These are phyloP conservation scores for Anguilla japonica DNA, from an alignment of 2,113 vertebrate genomes.

Conservation along the genomic window DNA sequence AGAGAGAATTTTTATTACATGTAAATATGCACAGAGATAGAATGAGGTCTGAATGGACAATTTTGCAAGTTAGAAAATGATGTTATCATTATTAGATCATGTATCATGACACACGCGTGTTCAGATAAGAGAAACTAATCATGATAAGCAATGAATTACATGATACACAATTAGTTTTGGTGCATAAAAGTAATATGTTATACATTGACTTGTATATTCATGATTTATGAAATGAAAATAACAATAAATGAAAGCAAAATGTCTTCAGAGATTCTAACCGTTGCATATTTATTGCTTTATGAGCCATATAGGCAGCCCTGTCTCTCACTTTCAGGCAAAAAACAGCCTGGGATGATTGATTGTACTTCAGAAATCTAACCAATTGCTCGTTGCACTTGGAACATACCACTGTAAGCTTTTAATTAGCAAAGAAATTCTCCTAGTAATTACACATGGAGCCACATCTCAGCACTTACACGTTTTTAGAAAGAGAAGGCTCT, in stretches of 20 bases:
- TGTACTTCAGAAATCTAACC: neutral
- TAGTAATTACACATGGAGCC: conserved; percentile 52
- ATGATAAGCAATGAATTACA: neutral
- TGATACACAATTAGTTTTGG: neutral
- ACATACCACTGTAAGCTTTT: conserved; percentile 37
- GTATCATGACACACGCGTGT: neutral
- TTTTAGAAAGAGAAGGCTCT: conserved; percentile 36
- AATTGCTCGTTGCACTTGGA: neutral
- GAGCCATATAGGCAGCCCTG: neutral
- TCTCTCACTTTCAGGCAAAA: neutral
- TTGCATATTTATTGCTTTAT: neutral
- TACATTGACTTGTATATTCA: neutral
- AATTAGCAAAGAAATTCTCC: conserved; percentile 39
- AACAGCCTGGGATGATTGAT: neutral
- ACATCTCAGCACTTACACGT: conserved; percentile 50
- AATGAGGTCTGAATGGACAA: neutral
- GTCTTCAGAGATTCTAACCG: neutral
- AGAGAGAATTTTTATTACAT: neutral
- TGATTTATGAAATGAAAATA: neutral
- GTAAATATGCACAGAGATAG: neutral
- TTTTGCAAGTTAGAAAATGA: too few relatives aligned
- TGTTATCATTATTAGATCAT: too few relatives aligned
- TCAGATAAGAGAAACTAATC: neutral
- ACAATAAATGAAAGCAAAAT: neutral
- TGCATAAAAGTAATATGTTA: neutral